Conservation (phyloP, 2,113 vertebrate species). For the Cynoglossus semilaevis region DNA sequence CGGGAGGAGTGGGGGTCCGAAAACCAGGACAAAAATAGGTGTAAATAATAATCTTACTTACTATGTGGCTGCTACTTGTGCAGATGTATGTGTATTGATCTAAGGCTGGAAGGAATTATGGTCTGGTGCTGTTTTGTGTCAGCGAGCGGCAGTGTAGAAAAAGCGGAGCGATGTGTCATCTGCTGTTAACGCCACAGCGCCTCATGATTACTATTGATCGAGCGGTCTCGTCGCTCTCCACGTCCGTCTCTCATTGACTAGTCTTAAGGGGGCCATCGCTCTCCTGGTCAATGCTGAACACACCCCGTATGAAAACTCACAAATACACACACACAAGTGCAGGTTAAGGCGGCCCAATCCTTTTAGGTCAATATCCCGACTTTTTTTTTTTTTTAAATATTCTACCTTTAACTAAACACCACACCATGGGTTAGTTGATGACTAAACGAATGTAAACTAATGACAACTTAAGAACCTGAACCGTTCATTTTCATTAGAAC, state of each 20-base stretch:
- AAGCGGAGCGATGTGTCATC: conserved; percentile 71
- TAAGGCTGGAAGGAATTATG: conserved; percentile 37
- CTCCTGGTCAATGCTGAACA: conserved; percentile 31
- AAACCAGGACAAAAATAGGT: not conserved
- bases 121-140: conserved; percentile 52
- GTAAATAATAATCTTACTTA: conserved; percentile 18
- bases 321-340: conserved; percentile 24
- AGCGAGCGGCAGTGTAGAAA: conserved; percentile 47
- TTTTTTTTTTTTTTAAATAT: no score
- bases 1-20: conserved; percentile 16
- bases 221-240: conserved; percentile 57
- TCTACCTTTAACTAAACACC: no score
- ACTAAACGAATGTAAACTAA: no score
- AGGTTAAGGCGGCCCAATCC: conserved; percentile 33
- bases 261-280: conserved; percentile 59
- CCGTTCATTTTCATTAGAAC: no score
- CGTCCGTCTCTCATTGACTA: conserved; percentile 71
- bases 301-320: conserved; percentile 20
- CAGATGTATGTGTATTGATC: conserved; percentile 63
- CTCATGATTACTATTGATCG: conserved; percentile 79
- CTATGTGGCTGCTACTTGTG: conserved; percentile 35
- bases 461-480: no score
- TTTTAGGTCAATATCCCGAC: not conserved
- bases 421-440: no score
- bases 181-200: conserved; percentile 64